Conservation (phyloP, 2,888 invertebrate genomes). For the Euzophera pinguis region DNA sequence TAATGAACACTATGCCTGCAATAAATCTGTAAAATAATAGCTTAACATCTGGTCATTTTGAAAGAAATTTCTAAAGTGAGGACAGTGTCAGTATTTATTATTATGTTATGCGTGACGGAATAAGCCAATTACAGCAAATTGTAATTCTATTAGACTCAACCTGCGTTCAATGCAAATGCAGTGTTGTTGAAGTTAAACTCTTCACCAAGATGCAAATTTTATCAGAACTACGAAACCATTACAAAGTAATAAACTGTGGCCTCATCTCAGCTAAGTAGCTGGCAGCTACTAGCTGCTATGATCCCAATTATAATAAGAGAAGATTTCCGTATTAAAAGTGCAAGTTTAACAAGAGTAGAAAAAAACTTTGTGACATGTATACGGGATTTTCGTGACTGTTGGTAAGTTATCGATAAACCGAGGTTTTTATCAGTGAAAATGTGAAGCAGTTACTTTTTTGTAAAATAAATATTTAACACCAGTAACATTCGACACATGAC, state of each 20-base stretch:
- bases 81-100: slow-evolving; percentile 5
- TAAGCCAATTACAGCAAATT: slow-evolving; percentile 56
- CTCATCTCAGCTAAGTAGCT: too few relatives aligned
- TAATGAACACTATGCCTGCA: too few relatives aligned
- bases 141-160: slow-evolving; percentile 58
- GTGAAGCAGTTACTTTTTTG: not conserved
- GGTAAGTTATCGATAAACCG: slow-evolving; percentile 34
- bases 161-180: slow-evolving; percentile 31
- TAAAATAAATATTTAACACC: not conserved
- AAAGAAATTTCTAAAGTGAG: not conserved
- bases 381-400: slow-evolving; percentile 36
- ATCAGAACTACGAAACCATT: not conserved
- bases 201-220: slow-evolving; percentile 9
- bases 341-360: slow-evolving; percentile 32
- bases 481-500: slow-evolving; percentile 16
- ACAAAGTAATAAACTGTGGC: not conserved
- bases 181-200: slow-evolving; percentile 30
- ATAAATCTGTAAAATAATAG: too few relatives aligned
- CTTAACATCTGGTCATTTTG: too few relatives aligned
- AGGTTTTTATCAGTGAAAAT: not conserved
- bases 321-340: slow-evolving; percentile 29
- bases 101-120: slow-evolving; percentile 25
- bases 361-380: slow-evolving; percentile 25
- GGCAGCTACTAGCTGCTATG: slow-evolving; percentile 12
- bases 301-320: slow-evolving; percentile 25